Percentiles rank a stretch among this genome's conserved stretches.
Conservation (phyloP, 2,113 vertebrate genomes). For the Callithrix jacchus region DNA sequence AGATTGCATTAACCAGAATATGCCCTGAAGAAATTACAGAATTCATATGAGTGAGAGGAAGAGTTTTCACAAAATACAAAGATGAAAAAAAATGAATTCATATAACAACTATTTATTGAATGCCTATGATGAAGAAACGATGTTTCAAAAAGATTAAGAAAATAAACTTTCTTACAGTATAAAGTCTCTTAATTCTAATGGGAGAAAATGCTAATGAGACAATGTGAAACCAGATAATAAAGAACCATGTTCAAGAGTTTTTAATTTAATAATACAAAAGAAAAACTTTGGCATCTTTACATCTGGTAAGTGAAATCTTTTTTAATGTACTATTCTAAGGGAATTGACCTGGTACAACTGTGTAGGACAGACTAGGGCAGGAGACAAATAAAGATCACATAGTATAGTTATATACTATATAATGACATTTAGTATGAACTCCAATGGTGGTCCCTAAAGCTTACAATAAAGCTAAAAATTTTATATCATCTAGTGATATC, state of each 20-base stretch:
- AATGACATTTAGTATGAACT: no score
- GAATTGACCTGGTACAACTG: not conserved
- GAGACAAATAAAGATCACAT: not conserved
- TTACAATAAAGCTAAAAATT: no score
- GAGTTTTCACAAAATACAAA: not conserved
- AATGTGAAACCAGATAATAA: not conserved
- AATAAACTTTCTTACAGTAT: not conserved
- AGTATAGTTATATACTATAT: not conserved
- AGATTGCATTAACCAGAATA: not conserved
- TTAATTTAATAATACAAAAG: not conserved
- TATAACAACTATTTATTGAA: not conserved
- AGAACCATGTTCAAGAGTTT: not conserved
- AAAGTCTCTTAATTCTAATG: not conserved
- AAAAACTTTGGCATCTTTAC: not conserved
- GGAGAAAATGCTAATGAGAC: not conserved
- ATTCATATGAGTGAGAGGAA: not conserved
- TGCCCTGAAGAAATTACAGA: not conserved
- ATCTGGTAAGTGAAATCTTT: not conserved
- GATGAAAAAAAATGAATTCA: not conserved
- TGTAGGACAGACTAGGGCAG: not conserved
- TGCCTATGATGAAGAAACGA: no score
- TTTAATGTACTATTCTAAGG: not conserved
- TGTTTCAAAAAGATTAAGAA: not conserved
- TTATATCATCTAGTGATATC: no score
- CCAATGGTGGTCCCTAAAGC: no score